Conservation (phyloP, 2,797 vertebrate genomes). For the Poecilia wingei region DNA sequence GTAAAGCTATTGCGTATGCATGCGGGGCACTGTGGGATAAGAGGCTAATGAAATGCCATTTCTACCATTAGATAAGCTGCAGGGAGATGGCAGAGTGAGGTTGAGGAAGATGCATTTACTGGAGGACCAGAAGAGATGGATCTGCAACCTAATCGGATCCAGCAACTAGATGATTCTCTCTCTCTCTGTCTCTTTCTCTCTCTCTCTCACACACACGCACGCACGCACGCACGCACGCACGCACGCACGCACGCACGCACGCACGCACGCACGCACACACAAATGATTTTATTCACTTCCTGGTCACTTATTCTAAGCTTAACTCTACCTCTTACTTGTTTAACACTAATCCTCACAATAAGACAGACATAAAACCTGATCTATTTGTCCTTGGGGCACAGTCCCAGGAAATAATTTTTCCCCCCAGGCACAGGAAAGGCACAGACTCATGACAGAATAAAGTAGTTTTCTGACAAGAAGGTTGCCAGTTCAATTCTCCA, state of each 20-base stretch:
- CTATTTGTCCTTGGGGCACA: not conserved
- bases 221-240: not conserved
- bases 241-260: not conserved
- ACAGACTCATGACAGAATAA: not conserved
- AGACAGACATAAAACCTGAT: not conserved
- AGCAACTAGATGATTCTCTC: slow-evolving; percentile 52
- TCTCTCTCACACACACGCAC: not conserved
- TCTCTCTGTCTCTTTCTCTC: not conserved
- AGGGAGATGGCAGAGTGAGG: slow-evolving; percentile 75
- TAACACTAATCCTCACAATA: not conserved
- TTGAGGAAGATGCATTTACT: slow-evolving; percentile 86
- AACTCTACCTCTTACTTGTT: not conserved
- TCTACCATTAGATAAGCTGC: slow-evolving; percentile 90
- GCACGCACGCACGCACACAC: not conserved
- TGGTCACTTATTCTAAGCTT: not conserved
- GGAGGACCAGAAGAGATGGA: slow-evolving; percentile 85
- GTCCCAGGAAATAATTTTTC: not conserved
- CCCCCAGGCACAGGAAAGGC: not conserved
- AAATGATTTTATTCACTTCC: not conserved
- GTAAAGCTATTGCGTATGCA: slow-evolving; percentile 97
- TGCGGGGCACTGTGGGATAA: slow-evolving; percentile 90
- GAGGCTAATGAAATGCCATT: slow-evolving; percentile 98
- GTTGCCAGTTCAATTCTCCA: not conserved
- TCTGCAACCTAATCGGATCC: slow-evolving; percentile 85
- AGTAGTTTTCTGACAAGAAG: not conserved